Conservation (phyloP, 2,797 vertebrate species). For the Gymnothorax javanicus region DNA sequence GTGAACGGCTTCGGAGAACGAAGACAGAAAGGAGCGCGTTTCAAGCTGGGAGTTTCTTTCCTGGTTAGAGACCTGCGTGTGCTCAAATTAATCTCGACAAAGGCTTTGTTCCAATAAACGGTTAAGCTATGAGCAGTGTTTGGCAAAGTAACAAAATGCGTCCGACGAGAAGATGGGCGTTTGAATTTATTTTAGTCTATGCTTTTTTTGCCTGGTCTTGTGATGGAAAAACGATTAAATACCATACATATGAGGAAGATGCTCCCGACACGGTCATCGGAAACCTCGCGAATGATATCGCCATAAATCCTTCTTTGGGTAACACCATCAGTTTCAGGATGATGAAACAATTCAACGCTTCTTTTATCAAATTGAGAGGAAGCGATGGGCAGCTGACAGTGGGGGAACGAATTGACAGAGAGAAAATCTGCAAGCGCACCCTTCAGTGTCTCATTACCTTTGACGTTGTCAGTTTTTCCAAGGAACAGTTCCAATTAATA, state of each 20-base stretch:
- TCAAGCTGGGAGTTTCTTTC: conserved; percentile 38
- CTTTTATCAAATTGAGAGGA: conserved; percentile 85
- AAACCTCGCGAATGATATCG: conserved; percentile 89
- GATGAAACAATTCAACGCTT: conserved; percentile 91
- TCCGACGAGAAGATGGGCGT: conserved; percentile 49
- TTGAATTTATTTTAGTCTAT: conserved; percentile 54
- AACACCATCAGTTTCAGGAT: conserved; percentile 83
- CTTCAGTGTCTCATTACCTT: conserved; percentile 86
- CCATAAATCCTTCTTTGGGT: conserved; percentile 66
- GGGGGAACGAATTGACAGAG: conserved; percentile 87
- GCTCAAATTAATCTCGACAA: conserved; percentile 14
- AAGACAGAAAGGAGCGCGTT: conserved; percentile 45
- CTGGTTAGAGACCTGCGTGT: conserved; percentile 16
- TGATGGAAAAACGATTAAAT: conserved; percentile 84
- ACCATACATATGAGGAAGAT: conserved; percentile 93
- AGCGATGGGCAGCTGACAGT: conserved; percentile 90
- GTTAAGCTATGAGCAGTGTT: conserved; percentile 33
- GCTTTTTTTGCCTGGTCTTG: conserved; percentile 55
- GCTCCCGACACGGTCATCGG: conserved; percentile 90
- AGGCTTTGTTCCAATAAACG: conserved; percentile 27
- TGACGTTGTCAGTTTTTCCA: conserved; percentile 91
- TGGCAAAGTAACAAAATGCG: conserved; percentile 57
- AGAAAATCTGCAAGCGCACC: conserved; percentile 83
- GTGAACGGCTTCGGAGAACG: conserved; percentile 55
- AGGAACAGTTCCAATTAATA: conserved; percentile 88